Evolutionary conservation across 2,113 vertebrate species (phyloP).

Genomic region (Pogona vitticeps): DNA sequence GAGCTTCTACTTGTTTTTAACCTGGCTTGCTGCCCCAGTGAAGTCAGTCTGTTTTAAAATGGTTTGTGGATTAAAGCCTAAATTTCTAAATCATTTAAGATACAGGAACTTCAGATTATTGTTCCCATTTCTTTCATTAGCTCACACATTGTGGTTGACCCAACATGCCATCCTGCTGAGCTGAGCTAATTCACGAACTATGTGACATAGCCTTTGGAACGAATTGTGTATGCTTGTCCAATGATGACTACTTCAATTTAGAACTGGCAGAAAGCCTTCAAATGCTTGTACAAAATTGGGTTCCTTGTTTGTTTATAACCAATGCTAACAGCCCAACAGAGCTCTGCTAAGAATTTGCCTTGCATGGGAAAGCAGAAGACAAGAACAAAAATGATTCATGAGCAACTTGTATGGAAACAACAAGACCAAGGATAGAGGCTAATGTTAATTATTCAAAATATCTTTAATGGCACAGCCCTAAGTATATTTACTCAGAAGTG

Average conservation of each 20-base stretch:
- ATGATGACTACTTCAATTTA: background rate
- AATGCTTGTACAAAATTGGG: background rate
- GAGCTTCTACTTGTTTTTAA: background rate
- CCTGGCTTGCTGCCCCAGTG: background rate
- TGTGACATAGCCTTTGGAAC: background rate
- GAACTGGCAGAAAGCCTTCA: background rate
- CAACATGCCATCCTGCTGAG: background rate
- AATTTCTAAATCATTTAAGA: constrained; percentile 2
- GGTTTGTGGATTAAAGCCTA: background rate
- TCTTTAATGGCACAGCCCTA: background rate
- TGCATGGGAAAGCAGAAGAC: background rate
- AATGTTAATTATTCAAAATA: background rate
- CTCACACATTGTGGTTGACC: background rate
- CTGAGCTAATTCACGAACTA: constrained; percentile 1
- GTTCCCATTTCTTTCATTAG: background rate
- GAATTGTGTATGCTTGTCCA: background rate
- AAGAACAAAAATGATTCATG: background rate
- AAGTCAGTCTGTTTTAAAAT: background rate
- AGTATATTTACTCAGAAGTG: background rate
- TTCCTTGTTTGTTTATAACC: constrained; percentile 22
- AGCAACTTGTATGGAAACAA: background rate
- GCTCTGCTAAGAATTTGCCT: background rate
- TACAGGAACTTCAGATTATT: background rate
- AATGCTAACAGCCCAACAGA: background rate
- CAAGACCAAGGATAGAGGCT: background rate